Percentiles rank a stretch among this genome's conserved stretches.
Evolutionary conservation across 1,140 invertebrate genomes (phyloP).

Genomic region (Macrobrachium rosenbergii): DNA sequence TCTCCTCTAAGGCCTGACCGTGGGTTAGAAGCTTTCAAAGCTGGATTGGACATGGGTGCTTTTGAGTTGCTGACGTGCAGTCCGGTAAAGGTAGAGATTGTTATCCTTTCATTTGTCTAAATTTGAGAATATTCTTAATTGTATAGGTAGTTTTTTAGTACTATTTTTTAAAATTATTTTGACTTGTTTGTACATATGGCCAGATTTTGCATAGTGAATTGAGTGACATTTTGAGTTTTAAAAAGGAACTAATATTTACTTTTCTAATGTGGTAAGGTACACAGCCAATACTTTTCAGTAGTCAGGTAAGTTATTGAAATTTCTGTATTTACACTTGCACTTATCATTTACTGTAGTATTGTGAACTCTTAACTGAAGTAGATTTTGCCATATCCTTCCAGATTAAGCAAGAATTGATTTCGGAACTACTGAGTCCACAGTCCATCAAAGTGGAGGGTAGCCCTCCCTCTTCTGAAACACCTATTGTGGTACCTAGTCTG

Average conservation of each 20-base stretch:
- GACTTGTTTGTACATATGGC: background rate
- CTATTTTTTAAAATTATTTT: background rate
- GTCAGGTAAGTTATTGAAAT: too few species aligned
- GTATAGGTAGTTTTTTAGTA: background rate
- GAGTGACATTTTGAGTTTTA: background rate
- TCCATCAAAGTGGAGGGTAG: background rate
- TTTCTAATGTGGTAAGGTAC: too few species aligned
- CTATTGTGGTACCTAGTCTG: background rate
- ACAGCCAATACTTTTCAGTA: too few species aligned
- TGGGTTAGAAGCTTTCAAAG: slow-evolving; percentile 41
- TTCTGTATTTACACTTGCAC: too few species aligned
- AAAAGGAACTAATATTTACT: background rate
- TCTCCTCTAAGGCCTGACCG: slow-evolving; percentile 60
- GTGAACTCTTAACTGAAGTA: background rate
- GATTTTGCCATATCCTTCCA: background rate
- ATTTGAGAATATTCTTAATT: background rate
- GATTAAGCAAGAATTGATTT: slow-evolving; percentile 49
- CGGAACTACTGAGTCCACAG: slow-evolving; percentile 13
- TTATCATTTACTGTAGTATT: background rate
- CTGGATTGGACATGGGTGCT: slow-evolving; percentile 57
- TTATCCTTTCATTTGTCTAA: background rate
- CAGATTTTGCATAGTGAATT: background rate
- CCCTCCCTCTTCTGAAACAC: background rate
- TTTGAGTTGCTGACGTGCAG: slow-evolving; percentile 64
- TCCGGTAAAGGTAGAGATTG: slow-evolving; percentile 54